Conservation (phyloP, 2,888 invertebrate genomes). For the Troides helena region DNA sequence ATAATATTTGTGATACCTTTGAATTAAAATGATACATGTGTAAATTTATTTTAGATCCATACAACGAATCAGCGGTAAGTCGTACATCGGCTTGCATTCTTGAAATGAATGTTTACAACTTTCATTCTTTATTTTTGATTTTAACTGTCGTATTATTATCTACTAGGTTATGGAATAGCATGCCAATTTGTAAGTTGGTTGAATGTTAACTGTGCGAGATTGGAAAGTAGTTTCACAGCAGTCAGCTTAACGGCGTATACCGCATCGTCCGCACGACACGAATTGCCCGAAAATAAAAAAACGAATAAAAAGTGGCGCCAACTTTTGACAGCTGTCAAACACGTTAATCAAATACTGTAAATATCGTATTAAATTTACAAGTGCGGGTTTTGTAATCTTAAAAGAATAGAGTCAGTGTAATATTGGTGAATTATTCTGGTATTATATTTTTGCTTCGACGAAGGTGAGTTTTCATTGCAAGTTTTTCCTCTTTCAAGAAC, state of each 20-base stretch:
- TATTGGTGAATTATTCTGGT: not conserved
- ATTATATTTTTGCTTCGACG: not conserved
- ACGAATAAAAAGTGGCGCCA: conserved; percentile 39
- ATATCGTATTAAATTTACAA: conserved; percentile 9
- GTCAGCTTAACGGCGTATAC: conserved; percentile 17
- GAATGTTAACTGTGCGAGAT: conserved; percentile 12
- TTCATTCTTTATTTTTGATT: too few species aligned
- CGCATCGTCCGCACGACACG: conserved; percentile 30
- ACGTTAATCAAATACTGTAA: not conserved
- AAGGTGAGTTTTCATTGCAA: conserved; percentile 7
- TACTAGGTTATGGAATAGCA: not conserved
- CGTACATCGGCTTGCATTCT: too few species aligned
- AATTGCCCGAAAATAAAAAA: conserved; percentile 34
- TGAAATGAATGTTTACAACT: too few species aligned
- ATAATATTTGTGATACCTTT: too few species aligned
- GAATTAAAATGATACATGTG: too few species aligned
- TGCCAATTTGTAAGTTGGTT: conserved; percentile 14
- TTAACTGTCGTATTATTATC: not conserved
- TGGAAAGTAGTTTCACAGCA: conserved; percentile 20
- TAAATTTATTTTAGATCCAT: too few species aligned
- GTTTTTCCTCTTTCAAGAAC: conserved; percentile 2
- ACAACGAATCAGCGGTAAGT: too few species aligned
- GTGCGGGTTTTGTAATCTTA: not conserved
- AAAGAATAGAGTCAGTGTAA: not conserved
- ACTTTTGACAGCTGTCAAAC: conserved; percentile 54